Base-by-base conservation (phyloP, 2,113 vertebrate species). In the Dascyllus trimaculatus region DNA sequence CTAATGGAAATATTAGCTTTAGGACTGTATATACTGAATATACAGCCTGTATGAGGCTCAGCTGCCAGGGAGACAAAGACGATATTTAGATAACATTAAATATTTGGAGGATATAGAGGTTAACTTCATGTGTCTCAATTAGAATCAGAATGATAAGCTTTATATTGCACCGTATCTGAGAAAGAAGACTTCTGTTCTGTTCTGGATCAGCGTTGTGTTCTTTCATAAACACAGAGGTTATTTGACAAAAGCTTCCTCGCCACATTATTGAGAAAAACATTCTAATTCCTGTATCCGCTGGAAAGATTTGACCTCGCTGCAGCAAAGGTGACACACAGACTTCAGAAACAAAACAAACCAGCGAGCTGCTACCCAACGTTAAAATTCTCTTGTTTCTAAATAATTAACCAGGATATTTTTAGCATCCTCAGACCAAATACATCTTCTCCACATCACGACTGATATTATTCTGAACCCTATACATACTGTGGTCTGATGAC, bases 221-320 rank as follows among this genome's bases (percentile, higher is more conserved):
- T 58, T 77, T 40, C 10, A 60, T 68, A 59, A 71, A 58, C 43
- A 40, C 3, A 13, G 35, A 32, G 53, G 69, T 71, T 67, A 40
- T 52, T 26, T 54, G 38, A 70, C 26, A 52, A 65, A 63, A 69
- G 19, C 48, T 13, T 62, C 38, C 22, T 26, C 68, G 48, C 71
- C 54, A 46, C 70, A 58, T 72, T 49, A 79, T 53, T 26, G 19
- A 46, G 15, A 71, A 21, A 61, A 67, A 60, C 1, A 0, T 18
- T 69, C 4, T 22, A 56, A 85, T 66, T 85, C 56, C 29, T 1
- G 1, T 26, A 57, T 87, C 59, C 51, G 40, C 78, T 89, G 87
- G 84, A 89, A 90, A 88, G 25, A 62, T 54, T 25, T 86, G 68
- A 89, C 84, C 87, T 63, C 1, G 4, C 61, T 32, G 85, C 63